Percentiles rank a stretch among this genome's conserved stretches.
Conservation (phyloP, 2,888 invertebrate species). For the Cacoxenus indagator region DNA sequence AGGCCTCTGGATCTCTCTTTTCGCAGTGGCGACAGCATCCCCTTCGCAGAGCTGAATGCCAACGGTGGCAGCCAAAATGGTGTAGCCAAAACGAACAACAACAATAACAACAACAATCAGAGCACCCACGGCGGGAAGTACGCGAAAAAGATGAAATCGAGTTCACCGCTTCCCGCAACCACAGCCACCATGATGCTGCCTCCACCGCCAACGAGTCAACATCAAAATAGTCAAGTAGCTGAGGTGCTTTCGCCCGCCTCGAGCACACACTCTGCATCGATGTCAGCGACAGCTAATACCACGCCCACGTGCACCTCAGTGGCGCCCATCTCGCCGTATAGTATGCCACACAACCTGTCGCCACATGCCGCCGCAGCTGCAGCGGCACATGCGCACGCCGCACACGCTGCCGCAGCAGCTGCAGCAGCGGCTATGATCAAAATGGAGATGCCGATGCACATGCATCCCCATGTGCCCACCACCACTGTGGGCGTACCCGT, state of each 20-base stretch:
- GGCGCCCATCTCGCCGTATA: slow-evolving; percentile 60
- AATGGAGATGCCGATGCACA: slow-evolving; percentile 72
- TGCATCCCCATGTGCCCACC: slow-evolving; percentile 71
- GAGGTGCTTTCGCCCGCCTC: slow-evolving; percentile 46
- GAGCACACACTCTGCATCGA: slow-evolving; percentile 41
- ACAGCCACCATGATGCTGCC: slow-evolving; percentile 62
- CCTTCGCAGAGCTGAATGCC: slow-evolving; percentile 29
- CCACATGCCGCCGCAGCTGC: slow-evolving; percentile 48
- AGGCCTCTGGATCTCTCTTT: slow-evolving; percentile 88
- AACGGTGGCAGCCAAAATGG: slow-evolving; percentile 20
- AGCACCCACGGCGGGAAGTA: slow-evolving; percentile 89
- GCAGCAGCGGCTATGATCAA: slow-evolving; percentile 68
- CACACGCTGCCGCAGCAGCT: slow-evolving; percentile 58
- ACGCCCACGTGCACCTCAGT: slow-evolving; percentile 45
- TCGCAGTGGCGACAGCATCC: slow-evolving; percentile 66
- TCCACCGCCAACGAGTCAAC: slow-evolving; percentile 49
- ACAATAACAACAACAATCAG: slow-evolving; percentile 83
- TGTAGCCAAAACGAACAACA: slow-evolving; percentile 70
- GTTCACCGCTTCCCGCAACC: slow-evolving; percentile 51
- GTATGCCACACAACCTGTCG: slow-evolving; percentile 38
- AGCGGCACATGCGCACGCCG: slow-evolving; percentile 50
- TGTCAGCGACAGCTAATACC: slow-evolving; percentile 39
- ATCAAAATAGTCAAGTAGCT: slow-evolving; percentile 24
- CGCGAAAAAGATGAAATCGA: slow-evolving; percentile 59
- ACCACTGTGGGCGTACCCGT: slow-evolving; percentile 81